These are phyloP conservation scores for Phyllostomus hastatus DNA, from an alignment of 2,113 vertebrate species.

Conservation along the genomic window DNA sequence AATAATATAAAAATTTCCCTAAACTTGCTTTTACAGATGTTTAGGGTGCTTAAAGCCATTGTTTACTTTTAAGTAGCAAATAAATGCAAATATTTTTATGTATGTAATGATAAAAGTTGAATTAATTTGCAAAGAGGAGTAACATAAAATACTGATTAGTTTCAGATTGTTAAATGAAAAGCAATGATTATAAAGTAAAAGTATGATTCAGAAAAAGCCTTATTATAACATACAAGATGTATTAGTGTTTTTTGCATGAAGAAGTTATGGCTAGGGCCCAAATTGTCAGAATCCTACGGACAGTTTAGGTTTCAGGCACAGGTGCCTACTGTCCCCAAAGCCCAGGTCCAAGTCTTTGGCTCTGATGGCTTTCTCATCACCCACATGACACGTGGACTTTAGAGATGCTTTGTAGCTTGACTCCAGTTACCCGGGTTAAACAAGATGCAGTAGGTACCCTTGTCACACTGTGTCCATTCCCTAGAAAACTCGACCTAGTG, in stretches of 20 bases:
- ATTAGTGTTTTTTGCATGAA: background rate
- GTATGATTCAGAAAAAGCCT: background rate
- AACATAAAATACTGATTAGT: slow-evolving; percentile 17
- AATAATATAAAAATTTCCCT: background rate
- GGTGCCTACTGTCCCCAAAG: background rate
- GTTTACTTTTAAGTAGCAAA: background rate
- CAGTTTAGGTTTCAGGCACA: background rate
- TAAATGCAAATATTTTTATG: slow-evolving; percentile 10
- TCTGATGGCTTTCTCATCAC: background rate
- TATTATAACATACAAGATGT: background rate
- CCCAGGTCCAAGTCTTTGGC: background rate
- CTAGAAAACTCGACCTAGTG: background rate
- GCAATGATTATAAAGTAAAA: background rate
- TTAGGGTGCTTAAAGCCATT: background rate
- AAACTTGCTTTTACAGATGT: background rate
- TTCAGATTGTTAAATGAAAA: slow-evolving; percentile 13
- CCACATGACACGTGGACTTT: background rate
- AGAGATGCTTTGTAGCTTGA: background rate
- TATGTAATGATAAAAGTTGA: background rate
- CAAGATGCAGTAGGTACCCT: background rate
- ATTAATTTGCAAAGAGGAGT: slow-evolving; percentile 7
- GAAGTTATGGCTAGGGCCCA: background rate
- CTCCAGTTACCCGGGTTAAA: background rate
- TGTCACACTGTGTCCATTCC: background rate
- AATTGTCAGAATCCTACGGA: background rate